Conservation (phyloP, 2,888 invertebrate genomes). For the Tipula vernalis region DNA sequence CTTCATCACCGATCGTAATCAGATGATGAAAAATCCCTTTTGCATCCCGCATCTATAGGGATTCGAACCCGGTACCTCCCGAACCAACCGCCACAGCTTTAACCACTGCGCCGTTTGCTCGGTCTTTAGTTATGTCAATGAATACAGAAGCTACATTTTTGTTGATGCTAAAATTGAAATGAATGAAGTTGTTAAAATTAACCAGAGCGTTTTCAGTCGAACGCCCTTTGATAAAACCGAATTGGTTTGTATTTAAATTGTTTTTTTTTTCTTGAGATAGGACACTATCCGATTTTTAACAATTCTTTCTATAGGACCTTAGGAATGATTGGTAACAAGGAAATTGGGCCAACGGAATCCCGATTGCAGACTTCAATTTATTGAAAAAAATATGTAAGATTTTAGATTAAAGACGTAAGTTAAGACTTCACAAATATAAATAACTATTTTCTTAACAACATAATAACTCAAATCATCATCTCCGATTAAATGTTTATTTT, state of each 20-base stretch:
- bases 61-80: too few species aligned
- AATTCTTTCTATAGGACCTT: not conserved
- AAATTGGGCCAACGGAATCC: not conserved
- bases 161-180: too few species aligned
- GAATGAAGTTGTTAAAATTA: too few species aligned
- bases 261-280: not conserved
- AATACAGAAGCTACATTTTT: too few species aligned
- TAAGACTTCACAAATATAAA: not conserved
- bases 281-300: not conserved
- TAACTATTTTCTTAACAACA: not conserved
- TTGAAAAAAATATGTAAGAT: not conserved
- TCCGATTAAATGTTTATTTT: not conserved
- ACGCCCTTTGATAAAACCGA: not conserved
- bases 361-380: not conserved
- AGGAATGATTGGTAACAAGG: not conserved
- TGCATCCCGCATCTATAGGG: too few species aligned
- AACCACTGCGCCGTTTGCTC: too few species aligned
- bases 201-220: not conserved
- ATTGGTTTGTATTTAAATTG: not conserved
- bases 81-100: too few species aligned
- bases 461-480: not conserved
- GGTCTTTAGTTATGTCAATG: too few species aligned
- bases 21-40: too few species aligned
- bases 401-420: not conserved
- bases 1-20: too few species aligned